Evolutionary conservation across 2,113 vertebrate species (phyloP).

Genomic region (Hippocampus barbouri): DNA sequence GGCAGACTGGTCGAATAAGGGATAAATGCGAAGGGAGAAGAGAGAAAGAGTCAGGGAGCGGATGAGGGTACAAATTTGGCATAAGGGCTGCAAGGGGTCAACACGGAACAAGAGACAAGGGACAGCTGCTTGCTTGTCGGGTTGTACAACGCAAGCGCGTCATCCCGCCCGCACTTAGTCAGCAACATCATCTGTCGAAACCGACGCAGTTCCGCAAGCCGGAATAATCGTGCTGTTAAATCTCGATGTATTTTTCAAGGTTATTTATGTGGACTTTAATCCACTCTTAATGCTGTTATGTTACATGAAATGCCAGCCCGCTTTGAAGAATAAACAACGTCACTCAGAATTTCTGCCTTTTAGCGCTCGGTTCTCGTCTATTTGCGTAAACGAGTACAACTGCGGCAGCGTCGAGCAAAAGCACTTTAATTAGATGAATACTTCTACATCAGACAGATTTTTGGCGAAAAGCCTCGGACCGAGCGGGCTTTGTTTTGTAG

Average conservation of each 20-base stretch:
- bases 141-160: constrained; percentile 32
- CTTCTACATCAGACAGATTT: constrained; percentile 4
- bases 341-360: constrained; percentile 43
- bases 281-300: constrained; percentile 44
- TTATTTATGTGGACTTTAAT: constrained; percentile 58
- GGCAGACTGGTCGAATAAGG: constrained; percentile 47
- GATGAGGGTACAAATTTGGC: constrained; percentile 17
- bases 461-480: background rate
- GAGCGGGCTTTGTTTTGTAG: constrained; percentile 33
- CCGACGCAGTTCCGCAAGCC: constrained; percentile 25
- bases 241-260: constrained; percentile 43
- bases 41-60: constrained; percentile 15
- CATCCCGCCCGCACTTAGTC: constrained; percentile 34
- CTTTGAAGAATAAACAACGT: constrained; percentile 48
- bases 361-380: constrained; percentile 16
- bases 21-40: constrained; percentile 26
- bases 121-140: constrained; percentile 53
- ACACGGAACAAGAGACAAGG: constrained; percentile 5
- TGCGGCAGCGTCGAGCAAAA: constrained; percentile 2
- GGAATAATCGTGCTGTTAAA: constrained; percentile 45
- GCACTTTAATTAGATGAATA: constrained; percentile 19
- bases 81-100: constrained; percentile 1
- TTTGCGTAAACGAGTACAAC: constrained; percentile 1
- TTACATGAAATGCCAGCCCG: constrained; percentile 36
- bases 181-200: constrained; percentile 37